These are phyloP conservation scores for Drosophila paracracens DNA, from an alignment of 2,888 invertebrate species.

Conservation along the genomic window DNA sequence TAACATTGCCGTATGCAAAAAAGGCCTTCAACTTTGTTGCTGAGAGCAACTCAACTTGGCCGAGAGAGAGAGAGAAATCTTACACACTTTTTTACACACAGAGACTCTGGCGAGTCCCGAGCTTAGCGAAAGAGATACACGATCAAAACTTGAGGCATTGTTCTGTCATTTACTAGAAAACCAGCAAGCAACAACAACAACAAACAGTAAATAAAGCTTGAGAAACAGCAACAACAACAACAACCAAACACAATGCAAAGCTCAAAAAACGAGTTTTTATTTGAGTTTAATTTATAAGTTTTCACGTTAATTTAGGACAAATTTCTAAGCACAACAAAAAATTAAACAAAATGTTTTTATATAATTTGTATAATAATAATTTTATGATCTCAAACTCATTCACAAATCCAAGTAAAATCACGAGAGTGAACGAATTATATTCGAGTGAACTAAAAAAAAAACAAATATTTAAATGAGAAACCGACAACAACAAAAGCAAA, in stretches of 20 bases:
- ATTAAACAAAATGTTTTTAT: background rate
- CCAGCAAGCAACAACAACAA: slow-evolving; percentile 11
- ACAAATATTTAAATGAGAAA: slow-evolving; percentile 27
- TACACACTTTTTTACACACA: slow-evolving; percentile 10
- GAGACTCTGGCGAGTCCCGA: slow-evolving; percentile 4
- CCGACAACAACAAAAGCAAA: slow-evolving; percentile 13
- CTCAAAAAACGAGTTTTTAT: slow-evolving; percentile 51
- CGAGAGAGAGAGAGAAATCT: slow-evolving; percentile 12
- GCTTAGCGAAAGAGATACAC: slow-evolving; percentile 23
- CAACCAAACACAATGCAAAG: slow-evolving; percentile 34
- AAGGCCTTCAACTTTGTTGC: slow-evolving; percentile 74
- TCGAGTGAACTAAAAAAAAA: slow-evolving; percentile 10
- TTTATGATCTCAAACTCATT: slow-evolving; percentile 43
- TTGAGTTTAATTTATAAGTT: slow-evolving; percentile 16
- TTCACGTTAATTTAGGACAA: slow-evolving; percentile 49
- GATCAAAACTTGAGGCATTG: slow-evolving; percentile 41
- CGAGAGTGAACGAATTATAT: slow-evolving; percentile 33
- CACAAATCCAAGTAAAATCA: slow-evolving; percentile 25
- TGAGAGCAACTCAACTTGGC: slow-evolving; percentile 32
- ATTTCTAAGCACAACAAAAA: slow-evolving; percentile 31
- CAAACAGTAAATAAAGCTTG: slow-evolving; percentile 32
- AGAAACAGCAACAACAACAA: slow-evolving; percentile 19
- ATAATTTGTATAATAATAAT: background rate
- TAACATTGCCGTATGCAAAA: slow-evolving; percentile 70
- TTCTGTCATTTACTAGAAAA: slow-evolving; percentile 48